Evolutionary conservation across 64 coral and sea anemone genomes (phyloP).

Genomic region (Dendrophyllia cribrosa): DNA sequence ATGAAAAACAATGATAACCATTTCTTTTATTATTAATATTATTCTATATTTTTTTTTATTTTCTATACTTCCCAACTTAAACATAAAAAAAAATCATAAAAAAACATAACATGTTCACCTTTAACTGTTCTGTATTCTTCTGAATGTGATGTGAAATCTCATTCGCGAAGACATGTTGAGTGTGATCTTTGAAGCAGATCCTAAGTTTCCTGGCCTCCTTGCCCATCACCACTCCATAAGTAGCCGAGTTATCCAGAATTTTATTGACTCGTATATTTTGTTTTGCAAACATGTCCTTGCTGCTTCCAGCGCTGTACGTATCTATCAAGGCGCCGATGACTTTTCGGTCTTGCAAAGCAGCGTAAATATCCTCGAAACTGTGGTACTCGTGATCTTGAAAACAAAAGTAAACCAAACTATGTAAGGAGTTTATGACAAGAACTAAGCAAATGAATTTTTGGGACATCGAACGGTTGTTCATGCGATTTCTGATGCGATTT

Average conservation of each 20-base stretch:
- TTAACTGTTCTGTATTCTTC: constrained; percentile 23
- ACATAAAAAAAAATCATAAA: too few relatives aligned
- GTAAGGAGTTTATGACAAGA: too few relatives aligned
- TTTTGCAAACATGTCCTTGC: constrained; percentile 61
- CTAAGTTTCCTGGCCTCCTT: constrained; percentile 47
- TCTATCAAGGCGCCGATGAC: constrained; percentile 69
- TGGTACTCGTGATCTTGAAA: constrained; percentile 1
- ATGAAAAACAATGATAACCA: too few relatives aligned
- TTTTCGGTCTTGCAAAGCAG: constrained; percentile 37
- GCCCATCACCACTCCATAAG: constrained; percentile 75
- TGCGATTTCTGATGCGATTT: too few relatives aligned
- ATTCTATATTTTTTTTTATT: too few relatives aligned
- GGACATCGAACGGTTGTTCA: too few relatives aligned
- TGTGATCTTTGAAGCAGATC: constrained; percentile 40
- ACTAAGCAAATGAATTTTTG: too few relatives aligned
- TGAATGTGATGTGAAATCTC: constrained; percentile 33
- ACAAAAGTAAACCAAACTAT: too few relatives aligned
- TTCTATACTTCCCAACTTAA: too few relatives aligned
- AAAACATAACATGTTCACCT: constrained; percentile 10
- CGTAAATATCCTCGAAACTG: constrained; percentile 67
- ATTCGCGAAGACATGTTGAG: constrained; percentile 25
- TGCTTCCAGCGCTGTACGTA: constrained; percentile 61
- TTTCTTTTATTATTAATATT: too few relatives aligned
- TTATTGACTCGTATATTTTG: constrained; percentile 34
- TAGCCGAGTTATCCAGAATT: constrained; percentile 62